A percentile compares a stretch with the other conserved stretches of the same genome.
These are phyloP conservation scores for Euphonia xanthogaster DNA, from an alignment of 2,797 vertebrate genomes.

Conservation along the genomic window DNA sequence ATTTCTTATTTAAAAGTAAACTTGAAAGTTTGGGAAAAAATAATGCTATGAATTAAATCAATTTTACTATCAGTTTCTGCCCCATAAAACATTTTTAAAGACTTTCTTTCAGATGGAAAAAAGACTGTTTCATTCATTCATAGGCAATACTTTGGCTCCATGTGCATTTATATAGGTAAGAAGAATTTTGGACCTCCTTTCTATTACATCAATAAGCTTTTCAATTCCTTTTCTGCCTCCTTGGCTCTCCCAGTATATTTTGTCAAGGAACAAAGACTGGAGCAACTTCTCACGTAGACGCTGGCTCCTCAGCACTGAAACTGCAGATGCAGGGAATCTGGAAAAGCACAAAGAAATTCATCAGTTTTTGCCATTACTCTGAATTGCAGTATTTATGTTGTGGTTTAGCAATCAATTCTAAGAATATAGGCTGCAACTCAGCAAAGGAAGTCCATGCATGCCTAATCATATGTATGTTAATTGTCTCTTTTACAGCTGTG, in stretches of 20 bases:
- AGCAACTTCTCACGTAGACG: constrained; percentile 90
- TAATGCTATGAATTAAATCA: background rate
- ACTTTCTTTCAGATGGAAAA: background rate
- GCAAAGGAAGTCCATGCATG: background rate
- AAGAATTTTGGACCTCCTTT: constrained; percentile 87
- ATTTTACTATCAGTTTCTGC: background rate
- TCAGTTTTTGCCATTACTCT: constrained; percentile 4
- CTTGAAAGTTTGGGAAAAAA: background rate
- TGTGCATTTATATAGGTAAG: constrained; percentile 92
- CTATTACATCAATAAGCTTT: constrained; percentile 92
- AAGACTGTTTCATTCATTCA: constrained; percentile 79
- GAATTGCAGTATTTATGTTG: background rate
- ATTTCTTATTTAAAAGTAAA: background rate
- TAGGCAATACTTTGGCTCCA: constrained; percentile 82
- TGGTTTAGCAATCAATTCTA: constrained; percentile 2
- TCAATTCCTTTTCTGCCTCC: constrained; percentile 92
- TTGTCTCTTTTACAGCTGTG: background rate
- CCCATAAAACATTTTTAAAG: background rate
- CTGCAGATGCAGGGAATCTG: constrained; percentile 89
- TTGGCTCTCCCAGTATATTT: constrained; percentile 94
- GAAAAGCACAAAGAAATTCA: constrained; percentile 30
- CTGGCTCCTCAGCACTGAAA: constrained; percentile 87
- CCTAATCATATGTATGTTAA: background rate
- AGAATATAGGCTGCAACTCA: background rate
- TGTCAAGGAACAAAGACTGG: constrained; percentile 94